Conservation (phyloP, 2,888 invertebrate species). For the Ceraclea dissimilis region DNA sequence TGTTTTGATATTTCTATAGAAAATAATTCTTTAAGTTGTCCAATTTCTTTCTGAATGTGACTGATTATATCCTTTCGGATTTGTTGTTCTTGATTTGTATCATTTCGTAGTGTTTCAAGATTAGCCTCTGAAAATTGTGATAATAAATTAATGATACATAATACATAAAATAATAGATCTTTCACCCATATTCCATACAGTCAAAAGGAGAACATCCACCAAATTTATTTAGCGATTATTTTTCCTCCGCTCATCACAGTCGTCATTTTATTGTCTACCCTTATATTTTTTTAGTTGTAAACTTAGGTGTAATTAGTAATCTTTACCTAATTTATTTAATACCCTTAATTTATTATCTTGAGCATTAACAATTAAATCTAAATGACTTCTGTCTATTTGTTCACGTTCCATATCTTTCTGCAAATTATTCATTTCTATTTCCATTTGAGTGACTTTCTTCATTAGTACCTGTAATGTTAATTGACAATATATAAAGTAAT, state of each 20-base stretch:
- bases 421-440: conserved; percentile 11
- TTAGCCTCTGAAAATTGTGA: conserved; percentile 20
- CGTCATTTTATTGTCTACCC: too few species aligned
- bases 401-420: conserved; percentile 19
- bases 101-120: conserved; percentile 22
- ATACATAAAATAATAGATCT: too few species aligned
- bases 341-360: conserved; percentile 22
- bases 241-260: too few species aligned
- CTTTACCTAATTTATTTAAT: conserved; percentile 19
- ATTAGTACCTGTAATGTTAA: conserved; percentile 7
- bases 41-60: conserved; percentile 28
- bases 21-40: conserved; percentile 33
- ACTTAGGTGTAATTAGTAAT: too few species aligned
- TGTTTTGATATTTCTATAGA: conserved; percentile 37
- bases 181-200: too few species aligned
- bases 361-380: conserved; percentile 23
- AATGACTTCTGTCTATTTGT: conserved; percentile 19
- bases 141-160: too few species aligned
- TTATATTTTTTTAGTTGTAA: too few species aligned
- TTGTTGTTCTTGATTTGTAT: conserved; percentile 23
- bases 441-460: conserved; percentile 11
- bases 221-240: too few species aligned
- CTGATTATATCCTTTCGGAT: conserved; percentile 24
- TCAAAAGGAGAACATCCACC: too few species aligned
- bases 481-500: too few species aligned